Evolutionary conservation across 2,888 invertebrate species (phyloP).

Genomic region (Aricia artaxerxes): DNA sequence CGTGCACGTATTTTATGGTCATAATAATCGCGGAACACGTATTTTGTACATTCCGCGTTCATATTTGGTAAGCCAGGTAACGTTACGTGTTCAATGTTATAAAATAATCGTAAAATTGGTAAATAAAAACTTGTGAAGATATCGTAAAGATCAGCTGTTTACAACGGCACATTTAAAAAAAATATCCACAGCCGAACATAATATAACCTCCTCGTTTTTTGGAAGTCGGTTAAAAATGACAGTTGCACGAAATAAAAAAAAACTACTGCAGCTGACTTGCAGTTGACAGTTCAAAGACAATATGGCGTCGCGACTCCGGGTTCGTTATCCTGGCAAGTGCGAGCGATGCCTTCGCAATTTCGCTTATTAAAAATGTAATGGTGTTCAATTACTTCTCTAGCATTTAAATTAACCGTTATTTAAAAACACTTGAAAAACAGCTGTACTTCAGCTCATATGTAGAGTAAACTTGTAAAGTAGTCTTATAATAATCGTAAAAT

Average conservation of each 20-base stretch:
- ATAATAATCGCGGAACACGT: background rate
- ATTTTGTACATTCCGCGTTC: background rate
- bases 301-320: constrained; percentile 8
- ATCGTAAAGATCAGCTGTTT: background rate
- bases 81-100: background rate
- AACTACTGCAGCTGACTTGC: background rate
- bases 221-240: background rate
- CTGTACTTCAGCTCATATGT: background rate
- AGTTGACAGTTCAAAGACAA: background rate
- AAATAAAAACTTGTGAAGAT: background rate
- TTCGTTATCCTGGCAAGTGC: constrained; percentile 17
- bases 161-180: background rate
- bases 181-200: background rate
- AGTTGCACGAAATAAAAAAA: background rate
- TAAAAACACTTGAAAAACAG: background rate
- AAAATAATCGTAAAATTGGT: background rate
- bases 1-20: constrained; percentile 4
- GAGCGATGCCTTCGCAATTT: background rate
- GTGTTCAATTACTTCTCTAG: background rate
- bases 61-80: constrained; percentile 10
- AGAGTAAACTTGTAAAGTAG: no score
- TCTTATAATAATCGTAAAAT: no score
- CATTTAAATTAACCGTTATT: background rate
- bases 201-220: no score
- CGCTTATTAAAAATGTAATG: background rate